A percentile compares a stretch with the other conserved stretches of the same genome.
These are phyloP conservation scores for Hydropsyche betteni DNA, from an alignment of 2,888 invertebrate species.

Conservation along the genomic window DNA sequence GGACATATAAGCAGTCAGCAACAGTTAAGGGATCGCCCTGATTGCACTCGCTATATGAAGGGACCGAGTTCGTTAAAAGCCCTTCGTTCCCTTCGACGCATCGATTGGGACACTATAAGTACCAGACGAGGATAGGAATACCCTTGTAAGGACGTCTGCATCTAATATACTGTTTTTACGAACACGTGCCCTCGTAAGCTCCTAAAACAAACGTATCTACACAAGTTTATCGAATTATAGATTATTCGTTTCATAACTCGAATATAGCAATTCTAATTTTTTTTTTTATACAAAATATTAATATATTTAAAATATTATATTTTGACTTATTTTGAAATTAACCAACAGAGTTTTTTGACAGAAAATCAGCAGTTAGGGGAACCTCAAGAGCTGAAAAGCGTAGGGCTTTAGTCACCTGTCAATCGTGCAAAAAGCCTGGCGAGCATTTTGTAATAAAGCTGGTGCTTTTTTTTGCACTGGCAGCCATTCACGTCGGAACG, in stretches of 20 bases:
- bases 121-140: neutral
- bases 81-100: conserved; percentile 40
- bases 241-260: too few species aligned
- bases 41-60: conserved; percentile 43
- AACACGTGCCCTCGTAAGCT: conserved; percentile 9
- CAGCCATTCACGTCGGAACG: conserved; percentile 26
- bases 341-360: conserved; percentile 13
- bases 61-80: conserved; percentile 44
- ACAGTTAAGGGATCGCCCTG: conserved; percentile 44
- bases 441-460: conserved; percentile 26
- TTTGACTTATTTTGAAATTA: conserved; percentile 23
- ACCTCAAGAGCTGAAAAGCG: too few species aligned
- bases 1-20: conserved; percentile 35
- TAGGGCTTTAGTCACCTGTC: conserved; percentile 21
- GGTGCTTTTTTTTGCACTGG: conserved; percentile 10
- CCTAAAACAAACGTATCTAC: neutral
- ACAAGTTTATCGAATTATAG: too few species aligned
- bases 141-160: conserved; percentile 28
- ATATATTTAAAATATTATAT: neutral
- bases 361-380: too few species aligned
- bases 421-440: conserved; percentile 15
- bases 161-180: conserved; percentile 30
- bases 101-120: conserved; percentile 37
- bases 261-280: too few species aligned
- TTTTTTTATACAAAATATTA: too few species aligned